Base-by-base conservation (phyloP, 1,140 invertebrate species). In the Drepana arcuata region DNA sequence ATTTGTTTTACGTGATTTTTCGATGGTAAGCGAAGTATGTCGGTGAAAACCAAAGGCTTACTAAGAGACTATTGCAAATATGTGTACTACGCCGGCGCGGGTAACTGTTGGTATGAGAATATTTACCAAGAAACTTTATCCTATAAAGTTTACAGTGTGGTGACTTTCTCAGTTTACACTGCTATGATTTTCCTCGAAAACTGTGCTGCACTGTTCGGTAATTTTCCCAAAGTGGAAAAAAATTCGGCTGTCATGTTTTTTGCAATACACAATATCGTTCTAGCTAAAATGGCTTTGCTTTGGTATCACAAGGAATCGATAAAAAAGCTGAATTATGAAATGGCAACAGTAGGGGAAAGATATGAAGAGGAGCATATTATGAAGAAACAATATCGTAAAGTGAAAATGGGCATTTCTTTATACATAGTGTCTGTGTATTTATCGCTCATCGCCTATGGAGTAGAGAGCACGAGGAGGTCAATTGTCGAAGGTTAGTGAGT, bases 171-270 rank as follows among this genome's bases (percentile, higher is more conserved):
- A 28, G 47, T 64, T 35, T 77, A 80, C 35, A 44, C 67, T 6
- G 57, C 38, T 18, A 77, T 78, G 75, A 69, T 80, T 49, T 53
- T 69, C 12, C 58, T 80, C 2, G 75, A 80, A 41, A 80, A 80
- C 31, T 25, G 72, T n/a, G 75, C 73, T 0, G 69, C 66, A n/a
- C 39, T 61, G 13, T 70, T 70, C 34, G 75, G 67, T 7, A 52
- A 49, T 29, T 80, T 78, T 45, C 71, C 73, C 32, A 60, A 70
- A 48, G 68, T 80, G 30, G 73, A 74, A 48, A 73, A 75, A 44
- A 73, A 75, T 41, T 80, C 73, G 12, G 62, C 72, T 9, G 59
- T 70, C 14, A 80, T 77, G 75, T 80, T 77, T 33, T 44, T 71
- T 3, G 75, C 66, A 16, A 72, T 78, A 39, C 75, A 81, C 34